phyloP scores from a whole-genome alignment of 1,140 invertebrate genomes.

The Trachymyrmex septentrionalis region DNA sequence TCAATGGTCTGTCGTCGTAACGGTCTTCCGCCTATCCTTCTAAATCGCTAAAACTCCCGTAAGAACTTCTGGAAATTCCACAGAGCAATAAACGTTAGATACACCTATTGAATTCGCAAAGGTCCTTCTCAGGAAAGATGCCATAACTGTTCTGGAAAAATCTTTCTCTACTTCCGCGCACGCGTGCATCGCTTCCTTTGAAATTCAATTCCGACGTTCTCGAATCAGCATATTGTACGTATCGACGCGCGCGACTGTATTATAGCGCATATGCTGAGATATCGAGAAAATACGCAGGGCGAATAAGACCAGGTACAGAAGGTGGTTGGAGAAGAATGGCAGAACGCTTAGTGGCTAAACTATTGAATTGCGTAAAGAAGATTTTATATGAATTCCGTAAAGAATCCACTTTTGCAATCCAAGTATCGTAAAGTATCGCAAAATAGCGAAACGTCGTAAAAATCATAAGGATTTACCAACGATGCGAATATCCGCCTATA shows the following conservation, averaged over 20 bases:
- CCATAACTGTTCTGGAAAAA: constrained; percentile 52
- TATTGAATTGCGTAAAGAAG: constrained; percentile 21
- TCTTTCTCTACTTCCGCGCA: constrained; percentile 29
- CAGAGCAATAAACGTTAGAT: constrained; percentile 59
- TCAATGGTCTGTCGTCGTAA: not conserved
- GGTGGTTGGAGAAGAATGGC: not conserved
- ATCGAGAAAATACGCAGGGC: constrained; percentile 23
- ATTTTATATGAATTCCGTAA: constrained; percentile 48
- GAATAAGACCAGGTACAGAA: constrained; percentile 19
- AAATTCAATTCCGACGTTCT: constrained; percentile 59
- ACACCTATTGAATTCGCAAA: constrained; percentile 59
- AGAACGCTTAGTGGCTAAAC: constrained; percentile 22
- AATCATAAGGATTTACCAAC: not conserved
- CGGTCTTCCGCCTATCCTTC: not conserved
- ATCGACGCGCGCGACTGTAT: constrained; percentile 52
- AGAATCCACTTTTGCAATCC: constrained; percentile 23
- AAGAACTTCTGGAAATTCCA: constrained; percentile 51
- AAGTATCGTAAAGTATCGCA: not conserved
- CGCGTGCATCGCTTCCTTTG: constrained; percentile 41
- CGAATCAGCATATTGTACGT: constrained; percentile 59
- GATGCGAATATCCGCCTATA: not conserved
- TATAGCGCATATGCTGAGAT: constrained; percentile 33
- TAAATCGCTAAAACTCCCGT: not conserved
- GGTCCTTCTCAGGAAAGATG: constrained; percentile 29
- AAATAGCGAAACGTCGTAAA: constrained; percentile 1